A percentile compares a stretch with the other conserved stretches of the same genome.
phyloP scores from a whole-genome alignment of 2,888 invertebrate species.

The Hirtodrosophila confusa region DNA sequence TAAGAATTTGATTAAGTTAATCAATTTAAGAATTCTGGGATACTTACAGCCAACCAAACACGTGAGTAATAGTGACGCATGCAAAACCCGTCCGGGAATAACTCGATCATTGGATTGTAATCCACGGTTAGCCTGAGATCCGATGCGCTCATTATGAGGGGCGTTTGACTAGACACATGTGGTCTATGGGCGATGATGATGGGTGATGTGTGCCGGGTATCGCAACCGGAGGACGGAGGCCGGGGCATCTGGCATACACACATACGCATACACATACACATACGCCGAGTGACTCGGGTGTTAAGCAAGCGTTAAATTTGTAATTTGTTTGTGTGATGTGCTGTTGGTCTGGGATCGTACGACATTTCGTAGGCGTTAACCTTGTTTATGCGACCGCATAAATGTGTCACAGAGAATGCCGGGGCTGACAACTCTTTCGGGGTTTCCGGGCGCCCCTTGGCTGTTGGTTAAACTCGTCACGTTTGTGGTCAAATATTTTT shows the following conservation, averaged over 20 bases:
- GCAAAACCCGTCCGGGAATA: slow-evolving; percentile 34
- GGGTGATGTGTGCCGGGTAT: too few species aligned
- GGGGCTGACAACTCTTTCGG: slow-evolving; percentile 65
- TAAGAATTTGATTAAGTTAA: too few species aligned
- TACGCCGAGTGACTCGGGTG: slow-evolving; percentile 13
- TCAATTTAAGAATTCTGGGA: not conserved
- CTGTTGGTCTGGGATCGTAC: slow-evolving; percentile 14
- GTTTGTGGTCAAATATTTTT: slow-evolving; percentile 67
- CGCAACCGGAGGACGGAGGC: slow-evolving; percentile 8
- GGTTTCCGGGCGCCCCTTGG: slow-evolving; percentile 60
- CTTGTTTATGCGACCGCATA: slow-evolving; percentile 75
- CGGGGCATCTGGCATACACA: slow-evolving; percentile 61
- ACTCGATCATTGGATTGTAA: slow-evolving; percentile 39
- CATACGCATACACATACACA: not conserved
- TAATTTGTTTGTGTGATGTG: slow-evolving; percentile 26
- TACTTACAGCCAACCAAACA: slow-evolving; percentile 20
- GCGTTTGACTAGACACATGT: slow-evolving; percentile 64
- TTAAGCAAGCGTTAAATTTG: slow-evolving; percentile 67
- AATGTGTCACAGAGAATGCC: slow-evolving; percentile 65
- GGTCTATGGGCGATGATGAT: slow-evolving; percentile 49
- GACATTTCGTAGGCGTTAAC: slow-evolving; percentile 77
- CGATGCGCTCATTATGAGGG: slow-evolving; percentile 69
- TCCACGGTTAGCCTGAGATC: slow-evolving; percentile 31
- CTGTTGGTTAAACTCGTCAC: slow-evolving; percentile 77
- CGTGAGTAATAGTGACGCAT: slow-evolving; percentile 30